A percentile compares a stretch with the other conserved stretches of the same genome.
phyloP scores from a whole-genome alignment of 1,140 invertebrate genomes.

The Gonioctena quinquepunctata region DNA sequence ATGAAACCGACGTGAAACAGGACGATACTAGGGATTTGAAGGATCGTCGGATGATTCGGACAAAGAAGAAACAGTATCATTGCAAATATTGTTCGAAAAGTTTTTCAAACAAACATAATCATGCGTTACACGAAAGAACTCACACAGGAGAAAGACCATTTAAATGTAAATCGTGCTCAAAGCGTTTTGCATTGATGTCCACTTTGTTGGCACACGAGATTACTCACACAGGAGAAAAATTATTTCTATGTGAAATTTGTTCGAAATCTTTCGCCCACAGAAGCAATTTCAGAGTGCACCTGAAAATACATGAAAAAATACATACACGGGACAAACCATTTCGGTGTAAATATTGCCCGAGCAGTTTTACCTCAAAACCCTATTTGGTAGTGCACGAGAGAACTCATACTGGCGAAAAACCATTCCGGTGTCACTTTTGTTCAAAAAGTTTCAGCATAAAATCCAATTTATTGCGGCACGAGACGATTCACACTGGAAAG shows the following conservation, averaged over 20 bases:
- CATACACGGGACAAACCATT: conserved; percentile 62
- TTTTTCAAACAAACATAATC: background rate
- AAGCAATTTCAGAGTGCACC: too few species aligned
- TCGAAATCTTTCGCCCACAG: conserved; percentile 62
- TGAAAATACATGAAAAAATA: conserved; percentile 64
- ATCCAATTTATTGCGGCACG: background rate
- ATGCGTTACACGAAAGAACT: conserved; percentile 21
- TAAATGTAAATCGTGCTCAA: conserved; percentile 64
- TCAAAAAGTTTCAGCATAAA: background rate
- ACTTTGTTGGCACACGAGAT: conserved; percentile 36
- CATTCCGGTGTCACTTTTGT: background rate
- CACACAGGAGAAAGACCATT: conserved; percentile 63
- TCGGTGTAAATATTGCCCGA: conserved; percentile 22
- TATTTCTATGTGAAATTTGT: conserved; percentile 72
- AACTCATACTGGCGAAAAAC: background rate
- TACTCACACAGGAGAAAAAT: conserved; percentile 74
- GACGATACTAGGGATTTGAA: too few species aligned
- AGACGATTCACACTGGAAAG: background rate
- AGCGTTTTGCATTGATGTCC: conserved; percentile 39
- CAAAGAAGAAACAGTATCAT: background rate
- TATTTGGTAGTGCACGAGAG: too few species aligned
- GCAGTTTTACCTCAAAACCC: too few species aligned
- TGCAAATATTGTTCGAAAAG: background rate
- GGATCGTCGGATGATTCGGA: too few species aligned
- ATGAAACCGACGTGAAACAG: too few species aligned